These are phyloP conservation scores for Bujurquina vittata DNA, from an alignment of 2,113 vertebrate genomes.

Conservation along the genomic window DNA sequence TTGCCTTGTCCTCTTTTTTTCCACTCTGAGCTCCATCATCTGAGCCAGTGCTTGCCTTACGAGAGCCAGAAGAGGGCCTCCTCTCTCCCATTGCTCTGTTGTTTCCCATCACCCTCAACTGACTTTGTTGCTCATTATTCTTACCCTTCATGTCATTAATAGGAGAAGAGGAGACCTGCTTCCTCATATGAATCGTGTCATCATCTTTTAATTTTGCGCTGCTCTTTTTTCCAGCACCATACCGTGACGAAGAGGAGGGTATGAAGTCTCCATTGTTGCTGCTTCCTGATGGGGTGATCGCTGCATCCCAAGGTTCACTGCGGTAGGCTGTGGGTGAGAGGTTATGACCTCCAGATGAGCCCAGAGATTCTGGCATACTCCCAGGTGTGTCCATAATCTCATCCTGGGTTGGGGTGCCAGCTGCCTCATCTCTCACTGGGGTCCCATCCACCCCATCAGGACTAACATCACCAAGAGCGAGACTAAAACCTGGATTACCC, in stretches of 20 bases:
- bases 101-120: constrained; percentile 48
- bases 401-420: constrained; percentile 95
- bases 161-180: constrained; percentile 76
- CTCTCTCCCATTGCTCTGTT: constrained; percentile 57
- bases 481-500: constrained; percentile 94
- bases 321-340: constrained; percentile 82
- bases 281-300: constrained; percentile 69
- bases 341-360: constrained; percentile 63
- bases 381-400: constrained; percentile 96
- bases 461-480: constrained; percentile 78
- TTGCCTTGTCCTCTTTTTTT: constrained; percentile 60
- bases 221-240: constrained; percentile 62
- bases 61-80: constrained; percentile 57
- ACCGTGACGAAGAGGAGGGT: constrained; percentile 58
- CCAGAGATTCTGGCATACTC: constrained; percentile 74
- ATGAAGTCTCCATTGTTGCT: constrained; percentile 65
- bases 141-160: constrained; percentile 80
- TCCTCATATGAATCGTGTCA: constrained; percentile 79
- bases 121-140: constrained; percentile 58
- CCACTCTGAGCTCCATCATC: constrained; percentile 63
- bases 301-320: constrained; percentile 79
- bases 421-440: constrained; percentile 92
- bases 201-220: constrained; percentile 62
- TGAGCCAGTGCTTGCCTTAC: constrained; percentile 63
- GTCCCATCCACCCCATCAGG: constrained; percentile 92